phyloP scores from a whole-genome alignment of 2,888 invertebrate species.

The Exephanes ischioxanthus region DNA sequence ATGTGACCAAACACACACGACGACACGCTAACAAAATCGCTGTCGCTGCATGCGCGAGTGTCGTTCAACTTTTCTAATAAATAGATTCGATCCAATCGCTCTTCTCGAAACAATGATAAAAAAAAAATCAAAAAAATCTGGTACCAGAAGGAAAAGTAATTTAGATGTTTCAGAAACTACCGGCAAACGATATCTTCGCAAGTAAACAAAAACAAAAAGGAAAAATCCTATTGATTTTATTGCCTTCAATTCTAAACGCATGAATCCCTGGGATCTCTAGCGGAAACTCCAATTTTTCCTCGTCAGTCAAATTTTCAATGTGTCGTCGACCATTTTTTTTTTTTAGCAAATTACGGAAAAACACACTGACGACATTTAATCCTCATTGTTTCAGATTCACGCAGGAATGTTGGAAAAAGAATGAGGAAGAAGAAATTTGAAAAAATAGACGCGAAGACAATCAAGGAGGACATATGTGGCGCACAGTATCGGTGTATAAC shows the following conservation, averaged over 20 bases:
- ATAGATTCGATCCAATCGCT: background rate
- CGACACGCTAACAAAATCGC: background rate
- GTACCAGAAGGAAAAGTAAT: background rate
- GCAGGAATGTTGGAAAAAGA: background rate
- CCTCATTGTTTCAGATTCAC: slow-evolving; percentile 26
- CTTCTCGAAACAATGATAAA: background rate
- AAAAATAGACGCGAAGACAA: background rate
- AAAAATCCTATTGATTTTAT: background rate
- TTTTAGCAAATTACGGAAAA: background rate
- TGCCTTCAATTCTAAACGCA: background rate
- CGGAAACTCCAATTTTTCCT: background rate
- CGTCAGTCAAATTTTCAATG: background rate
- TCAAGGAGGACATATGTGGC: background rate
- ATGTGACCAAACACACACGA: slow-evolving; percentile 18
- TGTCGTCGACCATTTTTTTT: background rate
- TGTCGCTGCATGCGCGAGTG: background rate
- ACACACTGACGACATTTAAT: background rate
- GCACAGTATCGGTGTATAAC: slow-evolving; percentile 28
- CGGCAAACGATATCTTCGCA: background rate
- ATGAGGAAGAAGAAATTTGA: background rate
- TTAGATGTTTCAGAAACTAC: background rate
- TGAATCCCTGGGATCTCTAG: background rate
- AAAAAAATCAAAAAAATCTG: background rate
- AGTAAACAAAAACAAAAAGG: background rate
- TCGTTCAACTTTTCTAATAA: slow-evolving; percentile 5